phyloP scores from a whole-genome alignment of 2,797 vertebrate genomes.

The Amblyopsis hoosieri region DNA sequence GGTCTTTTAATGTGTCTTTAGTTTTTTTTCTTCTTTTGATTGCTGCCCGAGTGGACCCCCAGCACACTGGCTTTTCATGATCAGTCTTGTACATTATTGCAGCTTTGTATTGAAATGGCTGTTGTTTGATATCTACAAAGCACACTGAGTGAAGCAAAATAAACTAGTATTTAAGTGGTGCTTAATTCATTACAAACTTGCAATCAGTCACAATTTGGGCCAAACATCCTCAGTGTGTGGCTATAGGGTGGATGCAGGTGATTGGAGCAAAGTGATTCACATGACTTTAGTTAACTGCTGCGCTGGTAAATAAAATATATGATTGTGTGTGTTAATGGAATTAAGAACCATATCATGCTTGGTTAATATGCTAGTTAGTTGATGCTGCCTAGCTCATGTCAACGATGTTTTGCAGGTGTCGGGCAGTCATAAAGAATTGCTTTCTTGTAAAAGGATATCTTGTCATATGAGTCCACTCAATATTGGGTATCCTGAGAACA shows the following conservation, averaged over 20 bases:
- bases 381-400: conserved; percentile 2
- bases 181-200: conserved; percentile 71
- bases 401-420: conserved; percentile 2
- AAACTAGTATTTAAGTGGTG: conserved; percentile 74
- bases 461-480: conserved; percentile 10
- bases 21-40: conserved; percentile 24
- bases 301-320: conserved; percentile 17
- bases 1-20: conserved; percentile 63
- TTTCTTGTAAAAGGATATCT: conserved; percentile 19
- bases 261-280: conserved; percentile 23
- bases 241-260: conserved; percentile 1
- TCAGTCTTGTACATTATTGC: conserved; percentile 66
- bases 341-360: background rate
- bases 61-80: conserved; percentile 64
- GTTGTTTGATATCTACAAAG: conserved; percentile 70
- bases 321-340: conserved; percentile 9
- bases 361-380: conserved; percentile 6
- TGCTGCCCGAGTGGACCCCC: conserved; percentile 59
- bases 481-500: conserved; percentile 15
- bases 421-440: conserved; percentile 9
- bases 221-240: conserved; percentile 11
- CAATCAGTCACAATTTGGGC: conserved; percentile 40
- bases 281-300: conserved; percentile 18
- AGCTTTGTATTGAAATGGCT: conserved; percentile 69
- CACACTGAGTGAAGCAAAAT: conserved; percentile 69